Conservation (phyloP, 2,113 vertebrate genomes). For the Lates calcarifer region DNA sequence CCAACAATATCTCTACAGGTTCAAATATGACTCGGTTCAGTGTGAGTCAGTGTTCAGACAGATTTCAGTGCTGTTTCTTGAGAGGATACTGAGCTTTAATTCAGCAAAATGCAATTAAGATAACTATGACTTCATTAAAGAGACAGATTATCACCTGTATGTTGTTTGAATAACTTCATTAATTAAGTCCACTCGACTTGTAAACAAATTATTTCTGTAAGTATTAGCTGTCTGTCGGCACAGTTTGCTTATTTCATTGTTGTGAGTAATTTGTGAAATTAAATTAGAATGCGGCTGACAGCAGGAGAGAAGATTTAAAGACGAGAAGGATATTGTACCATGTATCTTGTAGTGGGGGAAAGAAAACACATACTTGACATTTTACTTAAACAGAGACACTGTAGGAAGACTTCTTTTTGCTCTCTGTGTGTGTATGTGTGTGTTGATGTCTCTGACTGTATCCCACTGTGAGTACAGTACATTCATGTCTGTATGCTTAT, state of each 20-base stretch:
- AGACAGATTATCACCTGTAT: neutral
- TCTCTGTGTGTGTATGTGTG: conserved; percentile 26
- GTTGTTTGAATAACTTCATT: conserved; percentile 1
- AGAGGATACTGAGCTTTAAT: too few species aligned
- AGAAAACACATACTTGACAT: conserved; percentile 36
- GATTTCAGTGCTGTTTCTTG: neutral
- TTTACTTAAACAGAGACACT: conserved; percentile 16
- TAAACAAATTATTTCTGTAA: neutral
- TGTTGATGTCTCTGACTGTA: conserved; percentile 2
- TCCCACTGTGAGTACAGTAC: conserved; percentile 30
- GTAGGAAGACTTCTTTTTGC: conserved; percentile 28
- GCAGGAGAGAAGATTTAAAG: neutral
- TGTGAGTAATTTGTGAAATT: neutral
- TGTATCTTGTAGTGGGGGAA: neutral
- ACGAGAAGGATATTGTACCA: neutral
- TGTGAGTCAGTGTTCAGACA: neutral
- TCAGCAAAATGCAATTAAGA: conserved; percentile 1
- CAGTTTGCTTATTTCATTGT: conserved; percentile 11
- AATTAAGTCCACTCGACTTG: neutral
- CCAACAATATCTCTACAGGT: neutral
- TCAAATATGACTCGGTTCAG: neutral
- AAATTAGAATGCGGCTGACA: neutral
- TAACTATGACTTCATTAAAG: conserved; percentile 15
- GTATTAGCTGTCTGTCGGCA: neutral
- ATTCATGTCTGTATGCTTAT: conserved; percentile 22